Conservation (phyloP, 2,888 invertebrate genomes). For the Sphaerophoria rueppellii region DNA sequence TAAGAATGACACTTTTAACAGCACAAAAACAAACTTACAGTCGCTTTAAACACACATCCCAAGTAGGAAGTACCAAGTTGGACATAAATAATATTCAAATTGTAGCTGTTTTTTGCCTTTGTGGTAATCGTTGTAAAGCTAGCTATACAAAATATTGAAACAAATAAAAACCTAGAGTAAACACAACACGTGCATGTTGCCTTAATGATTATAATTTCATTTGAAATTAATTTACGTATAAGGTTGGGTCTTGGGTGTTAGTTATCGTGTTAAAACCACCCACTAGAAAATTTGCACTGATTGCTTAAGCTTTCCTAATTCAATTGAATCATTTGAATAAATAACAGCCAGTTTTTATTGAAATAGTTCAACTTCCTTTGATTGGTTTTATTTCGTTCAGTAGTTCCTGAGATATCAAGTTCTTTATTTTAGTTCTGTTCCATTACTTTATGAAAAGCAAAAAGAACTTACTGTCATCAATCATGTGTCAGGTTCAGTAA, state of each 20-base stretch:
- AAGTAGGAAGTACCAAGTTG: not conserved
- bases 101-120: not conserved
- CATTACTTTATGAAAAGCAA: no score
- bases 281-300: conserved; percentile 11
- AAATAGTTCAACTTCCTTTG: no score
- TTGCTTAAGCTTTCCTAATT: conserved; percentile 8
- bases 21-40: not conserved
- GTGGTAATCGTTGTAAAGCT: no score
- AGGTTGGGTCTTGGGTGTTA: not conserved
- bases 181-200: not conserved
- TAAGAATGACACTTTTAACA: conserved; percentile 38
- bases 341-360: no score
- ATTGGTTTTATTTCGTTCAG: no score
- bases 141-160: no score
- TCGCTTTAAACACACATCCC: not conserved
- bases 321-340: no score
- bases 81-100: conserved; percentile 21
- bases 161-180: no score
- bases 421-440: no score
- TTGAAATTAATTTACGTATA: conserved; percentile 9
- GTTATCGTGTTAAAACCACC: conserved; percentile 7
- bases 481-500: no score
- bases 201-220: conserved; percentile 17
- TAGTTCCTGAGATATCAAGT: no score
- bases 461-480: no score